These are phyloP conservation scores for Thysanoteuthis rhombus DNA, from an alignment of 2,888 invertebrate species.

Conservation along the genomic window DNA sequence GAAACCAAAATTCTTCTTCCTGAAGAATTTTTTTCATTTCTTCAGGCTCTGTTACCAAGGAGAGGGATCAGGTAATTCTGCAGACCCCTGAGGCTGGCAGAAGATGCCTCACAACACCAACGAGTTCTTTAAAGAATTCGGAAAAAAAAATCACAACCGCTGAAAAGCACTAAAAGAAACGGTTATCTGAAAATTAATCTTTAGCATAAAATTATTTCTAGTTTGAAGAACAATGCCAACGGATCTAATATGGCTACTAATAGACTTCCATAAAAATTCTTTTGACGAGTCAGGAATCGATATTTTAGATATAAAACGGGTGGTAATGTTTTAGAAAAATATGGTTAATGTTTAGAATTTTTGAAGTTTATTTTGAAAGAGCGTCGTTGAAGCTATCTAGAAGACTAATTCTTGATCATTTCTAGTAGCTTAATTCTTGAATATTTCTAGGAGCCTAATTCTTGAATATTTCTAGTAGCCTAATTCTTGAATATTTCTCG, in stretches of 20 bases:
- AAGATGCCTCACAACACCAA: neutral
- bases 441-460: slow-evolving; percentile 25
- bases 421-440: slow-evolving; percentile 17
- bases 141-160: neutral
- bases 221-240: neutral
- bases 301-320: neutral
- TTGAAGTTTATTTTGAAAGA: neutral
- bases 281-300: neutral
- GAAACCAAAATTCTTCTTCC: neutral
- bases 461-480: slow-evolving; percentile 20
- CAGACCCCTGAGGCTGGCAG: neutral
- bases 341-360: neutral
- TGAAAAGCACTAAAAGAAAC: neutral
- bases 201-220: neutral
- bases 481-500: slow-evolving; percentile 22
- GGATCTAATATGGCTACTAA: neutral
- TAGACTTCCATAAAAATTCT: neutral
- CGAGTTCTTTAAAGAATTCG: neutral
- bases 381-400: neutral
- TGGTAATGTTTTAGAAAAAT: neutral
- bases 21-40: neutral
- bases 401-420: slow-evolving; percentile 16
- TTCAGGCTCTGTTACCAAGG: neutral
- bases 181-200: neutral
- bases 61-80: neutral